Evolutionary conservation across 2,888 invertebrate species (phyloP).

Genomic region (Drosophila stalkeri): DNA sequence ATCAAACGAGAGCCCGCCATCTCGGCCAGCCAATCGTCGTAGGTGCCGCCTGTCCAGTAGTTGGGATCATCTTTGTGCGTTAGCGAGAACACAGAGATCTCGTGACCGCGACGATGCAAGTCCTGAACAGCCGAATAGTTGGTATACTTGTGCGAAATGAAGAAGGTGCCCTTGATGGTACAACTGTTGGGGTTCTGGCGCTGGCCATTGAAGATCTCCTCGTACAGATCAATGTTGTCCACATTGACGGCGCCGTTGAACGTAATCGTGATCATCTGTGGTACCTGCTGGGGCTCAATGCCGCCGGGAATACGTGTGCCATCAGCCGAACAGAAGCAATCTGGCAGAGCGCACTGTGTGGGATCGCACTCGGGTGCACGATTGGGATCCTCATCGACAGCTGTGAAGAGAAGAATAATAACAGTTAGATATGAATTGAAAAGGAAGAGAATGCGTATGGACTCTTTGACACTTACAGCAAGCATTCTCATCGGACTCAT

Average conservation of each 20-base stretch:
- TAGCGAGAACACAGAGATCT: slow-evolving; percentile 95
- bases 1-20: slow-evolving; percentile 96
- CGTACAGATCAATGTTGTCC: slow-evolving; percentile 96
- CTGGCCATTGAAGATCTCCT: slow-evolving; percentile 94
- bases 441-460: neutral
- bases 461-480: slow-evolving; percentile 91
- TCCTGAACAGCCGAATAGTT: slow-evolving; percentile 96
- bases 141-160: slow-evolving; percentile 96
- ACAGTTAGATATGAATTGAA: neutral
- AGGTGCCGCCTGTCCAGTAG: slow-evolving; percentile 94
- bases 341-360: slow-evolving; percentile 94
- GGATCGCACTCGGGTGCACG: slow-evolving; percentile 96
- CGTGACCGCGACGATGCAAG: slow-evolving; percentile 94
- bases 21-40: slow-evolving; percentile 97
- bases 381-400: slow-evolving; percentile 95
- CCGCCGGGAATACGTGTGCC: slow-evolving; percentile 95
- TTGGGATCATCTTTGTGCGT: slow-evolving; percentile 96
- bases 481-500: slow-evolving; percentile 97
- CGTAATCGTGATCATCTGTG: slow-evolving; percentile 96
- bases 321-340: slow-evolving; percentile 97
- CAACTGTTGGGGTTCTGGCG: slow-evolving; percentile 95
- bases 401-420: slow-evolving; percentile 85
- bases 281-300: slow-evolving; percentile 93
- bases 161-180: slow-evolving; percentile 95
- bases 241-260: slow-evolving; percentile 97